Base-by-base conservation (phyloP, 2,113 vertebrate genomes). In the Daphoenositta chrysoptera region DNA sequence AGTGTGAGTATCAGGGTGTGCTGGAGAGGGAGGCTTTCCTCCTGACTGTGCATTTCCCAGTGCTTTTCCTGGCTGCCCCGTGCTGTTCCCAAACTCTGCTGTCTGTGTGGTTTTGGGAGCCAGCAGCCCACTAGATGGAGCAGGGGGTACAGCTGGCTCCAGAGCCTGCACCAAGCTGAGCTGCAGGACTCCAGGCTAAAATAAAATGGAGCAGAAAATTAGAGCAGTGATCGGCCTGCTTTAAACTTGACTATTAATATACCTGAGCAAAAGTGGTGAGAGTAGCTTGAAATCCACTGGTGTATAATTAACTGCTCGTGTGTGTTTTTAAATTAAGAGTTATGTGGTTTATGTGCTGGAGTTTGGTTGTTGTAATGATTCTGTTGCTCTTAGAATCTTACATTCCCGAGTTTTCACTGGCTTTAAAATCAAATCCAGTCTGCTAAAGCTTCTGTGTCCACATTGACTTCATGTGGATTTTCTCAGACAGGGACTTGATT, bases 51-150 rank as follows among this genome's bases (percentile, higher is more conserved):
- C 15, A 1, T 85, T 86, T 88, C 47, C 73, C 11, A 1, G 22
- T 16, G 40, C 2, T 16, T 56, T 70, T 58, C 44, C 18, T 31
- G 58, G 31, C 76, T 87, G 39, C 68, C 37, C 3, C 1, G 0
- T 15, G 14, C 20, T 51, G 42, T 40, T 64, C 27, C 8, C 2
- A 24, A 4, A 20, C 12, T 5, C 26, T 30, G 48, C 65, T 21
- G 26, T 22, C 58, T 9, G 15, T 44, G 31, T 8, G 56, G 8
- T 56, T 68, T 56, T 42, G 61, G 76, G 50, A 60, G n/a, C n/a
- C 17, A 6, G 30, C 9, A 69, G 68, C 40, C 95, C 97, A 77
- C 97, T 97, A 97, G 97, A 84, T 95, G 96, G 96, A 94, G 96
- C 85, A 93, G 88, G 51, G 89, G 30, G 14, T 64, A 28, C 63